A percentile compares a stretch with the other conserved stretches of the same genome.
These are phyloP conservation scores for Telmatherina bonti DNA, from an alignment of 2,797 vertebrate species.

Conservation along the genomic window DNA sequence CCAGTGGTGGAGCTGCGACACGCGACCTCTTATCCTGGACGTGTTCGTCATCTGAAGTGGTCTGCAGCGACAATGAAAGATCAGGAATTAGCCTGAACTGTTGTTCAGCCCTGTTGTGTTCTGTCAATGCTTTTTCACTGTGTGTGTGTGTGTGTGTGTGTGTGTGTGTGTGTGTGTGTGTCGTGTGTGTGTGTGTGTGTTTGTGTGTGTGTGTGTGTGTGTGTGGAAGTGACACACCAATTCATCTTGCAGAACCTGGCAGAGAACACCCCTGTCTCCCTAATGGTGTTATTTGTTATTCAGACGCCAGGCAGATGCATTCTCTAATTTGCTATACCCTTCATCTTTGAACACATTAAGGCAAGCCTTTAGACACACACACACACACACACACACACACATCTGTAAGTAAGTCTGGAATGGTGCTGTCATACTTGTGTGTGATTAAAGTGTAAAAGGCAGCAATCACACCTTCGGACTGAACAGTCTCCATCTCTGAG, in stretches of 20 bases:
- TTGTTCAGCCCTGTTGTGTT: too few species aligned
- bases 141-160: constrained; percentile 12
- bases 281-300: constrained; percentile 78
- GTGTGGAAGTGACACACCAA: constrained; percentile 44
- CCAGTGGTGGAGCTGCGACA: too few species aligned
- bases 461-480: neutral
- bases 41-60: too few species aligned
- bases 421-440: neutral
- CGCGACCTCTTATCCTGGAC: too few species aligned
- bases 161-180: constrained; percentile 15
- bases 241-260: constrained; percentile 70
- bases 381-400: neutral
- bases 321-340: constrained; percentile 62
- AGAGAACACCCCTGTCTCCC: constrained; percentile 59
- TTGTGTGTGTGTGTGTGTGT: too few species aligned
- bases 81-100: too few species aligned
- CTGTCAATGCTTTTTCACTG: too few species aligned
- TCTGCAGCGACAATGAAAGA: too few species aligned
- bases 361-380: neutral
- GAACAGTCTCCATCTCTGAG: neutral
- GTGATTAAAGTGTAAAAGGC: neutral
- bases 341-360: constrained; percentile 36
- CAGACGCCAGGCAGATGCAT: constrained; percentile 68
- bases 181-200: too few species aligned
- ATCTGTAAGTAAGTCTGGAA: neutral